phyloP scores from a whole-genome alignment of 2,797 vertebrate genomes.

The Serranus cabrilla region DNA sequence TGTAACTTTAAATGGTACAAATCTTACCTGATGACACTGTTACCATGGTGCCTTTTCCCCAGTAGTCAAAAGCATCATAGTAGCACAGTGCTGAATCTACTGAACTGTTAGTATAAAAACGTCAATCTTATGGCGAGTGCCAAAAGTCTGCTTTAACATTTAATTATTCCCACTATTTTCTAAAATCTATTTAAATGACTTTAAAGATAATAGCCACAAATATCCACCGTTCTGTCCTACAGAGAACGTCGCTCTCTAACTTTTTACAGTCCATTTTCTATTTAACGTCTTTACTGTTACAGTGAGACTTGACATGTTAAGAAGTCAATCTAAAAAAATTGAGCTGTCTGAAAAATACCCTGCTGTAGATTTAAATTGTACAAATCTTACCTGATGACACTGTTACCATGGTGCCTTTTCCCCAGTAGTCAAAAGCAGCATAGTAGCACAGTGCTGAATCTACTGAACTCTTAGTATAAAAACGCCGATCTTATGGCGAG shows the following conservation, averaged over 20 bases:
- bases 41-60: constrained; percentile 56
- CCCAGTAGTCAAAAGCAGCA: constrained; percentile 50
- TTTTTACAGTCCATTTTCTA: not conserved
- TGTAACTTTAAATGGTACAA: not conserved
- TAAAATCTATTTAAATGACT: not conserved
- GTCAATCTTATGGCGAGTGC: not conserved
- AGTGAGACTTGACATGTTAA: not conserved
- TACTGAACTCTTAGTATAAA: constrained; percentile 26
- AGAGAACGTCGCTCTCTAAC: not conserved
- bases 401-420: constrained; percentile 54
- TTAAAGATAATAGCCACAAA: not conserved
- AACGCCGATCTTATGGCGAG: constrained; percentile 12
- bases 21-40: constrained; percentile 73
- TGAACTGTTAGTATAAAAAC: constrained; percentile 34
- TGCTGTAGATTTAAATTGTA: not conserved
- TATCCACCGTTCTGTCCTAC: not conserved
- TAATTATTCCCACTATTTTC: not conserved
- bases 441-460: constrained; percentile 41
- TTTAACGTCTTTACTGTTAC: not conserved
- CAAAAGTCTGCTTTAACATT: not conserved
- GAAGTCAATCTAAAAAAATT: not conserved
- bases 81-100: constrained; percentile 45
- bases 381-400: constrained; percentile 71
- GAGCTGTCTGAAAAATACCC: not conserved
- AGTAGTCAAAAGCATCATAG: constrained; percentile 44